Evolutionary conservation across 2,113 vertebrate genomes (phyloP).

Genomic region (Scartelaos histophorus): DNA sequence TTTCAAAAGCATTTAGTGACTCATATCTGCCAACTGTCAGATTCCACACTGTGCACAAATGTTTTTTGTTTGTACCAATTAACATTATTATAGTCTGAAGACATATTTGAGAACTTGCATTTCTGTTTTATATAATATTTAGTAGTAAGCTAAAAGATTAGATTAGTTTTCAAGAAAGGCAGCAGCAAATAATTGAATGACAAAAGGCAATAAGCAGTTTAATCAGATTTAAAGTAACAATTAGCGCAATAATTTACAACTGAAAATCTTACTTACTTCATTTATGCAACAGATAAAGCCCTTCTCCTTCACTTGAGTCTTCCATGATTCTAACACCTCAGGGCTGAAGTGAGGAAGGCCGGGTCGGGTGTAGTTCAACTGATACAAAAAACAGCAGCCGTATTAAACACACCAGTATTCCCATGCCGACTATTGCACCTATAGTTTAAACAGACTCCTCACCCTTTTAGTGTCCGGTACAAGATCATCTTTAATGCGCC

Average conservation of each 20-base stretch:
- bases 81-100: background rate
- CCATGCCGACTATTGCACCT: background rate
- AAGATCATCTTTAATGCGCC: slow-evolving; percentile 95
- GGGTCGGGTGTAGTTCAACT: slow-evolving; percentile 97
- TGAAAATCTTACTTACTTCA: slow-evolving; percentile 77
- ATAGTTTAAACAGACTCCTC: slow-evolving; percentile 45
- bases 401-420: background rate
- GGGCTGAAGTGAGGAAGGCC: slow-evolving; percentile 93
- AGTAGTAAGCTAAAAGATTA: too few species aligned
- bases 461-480: slow-evolving; percentile 95
- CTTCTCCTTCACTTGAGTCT: slow-evolving; percentile 94
- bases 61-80: background rate
- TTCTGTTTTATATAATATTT: too few species aligned
- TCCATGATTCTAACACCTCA: slow-evolving; percentile 89
- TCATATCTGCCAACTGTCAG: background rate
- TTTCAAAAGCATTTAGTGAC: background rate
- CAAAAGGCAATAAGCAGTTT: too few species aligned
- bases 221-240: background rate
- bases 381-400: slow-evolving; percentile 39
- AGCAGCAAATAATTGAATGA: too few species aligned
- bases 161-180: background rate
- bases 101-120: too few species aligned
- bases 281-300: slow-evolving; percentile 96
- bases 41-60: background rate
- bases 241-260: background rate